phyloP scores from a whole-genome alignment of 2,797 vertebrate species.

The Enteromius afrohamiltoni region DNA sequence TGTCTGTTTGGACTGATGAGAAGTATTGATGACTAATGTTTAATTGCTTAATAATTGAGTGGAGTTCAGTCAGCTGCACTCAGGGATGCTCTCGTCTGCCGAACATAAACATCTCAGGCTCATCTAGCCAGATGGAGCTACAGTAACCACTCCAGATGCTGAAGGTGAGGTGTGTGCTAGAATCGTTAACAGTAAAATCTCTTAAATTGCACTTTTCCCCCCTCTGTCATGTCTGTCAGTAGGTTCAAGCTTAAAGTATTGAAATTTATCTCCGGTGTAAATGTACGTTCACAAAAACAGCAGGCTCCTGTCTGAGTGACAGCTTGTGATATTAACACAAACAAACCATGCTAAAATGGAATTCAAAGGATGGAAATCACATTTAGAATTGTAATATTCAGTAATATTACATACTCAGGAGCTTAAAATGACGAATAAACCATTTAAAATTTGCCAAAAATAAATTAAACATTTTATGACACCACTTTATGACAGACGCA shows the following conservation, averaged over 20 bases:
- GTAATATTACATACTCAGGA: not conserved
- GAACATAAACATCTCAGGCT: conserved; percentile 6
- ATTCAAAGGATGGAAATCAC: not conserved
- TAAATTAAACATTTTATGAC: not conserved
- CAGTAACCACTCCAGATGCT: conserved; percentile 29
- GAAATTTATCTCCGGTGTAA: not conserved
- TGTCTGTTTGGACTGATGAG: conserved; percentile 59
- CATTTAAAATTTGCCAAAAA: not conserved
- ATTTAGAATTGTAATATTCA: not conserved
- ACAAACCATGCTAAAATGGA: not conserved
- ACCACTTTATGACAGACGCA: not conserved
- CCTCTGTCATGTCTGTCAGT: not conserved
- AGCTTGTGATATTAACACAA: not conserved
- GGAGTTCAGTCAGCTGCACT: conserved; percentile 35
- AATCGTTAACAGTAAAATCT: conserved; percentile 6
- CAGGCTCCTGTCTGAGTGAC: not conserved
- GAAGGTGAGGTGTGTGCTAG: conserved; percentile 1
- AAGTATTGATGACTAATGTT: conserved; percentile 58
- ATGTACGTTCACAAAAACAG: not conserved
- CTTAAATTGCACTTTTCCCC: not conserved
- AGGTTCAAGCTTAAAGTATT: not conserved
- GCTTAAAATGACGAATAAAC: not conserved
- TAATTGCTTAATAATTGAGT: conserved; percentile 63
- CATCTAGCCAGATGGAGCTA: conserved; percentile 25
- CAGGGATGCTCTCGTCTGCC: conserved; percentile 31